Percentiles rank a stretch among this genome's conserved stretches.
phyloP scores from a whole-genome alignment of 1,140 invertebrate species.

The Cyclargus thomasi region DNA sequence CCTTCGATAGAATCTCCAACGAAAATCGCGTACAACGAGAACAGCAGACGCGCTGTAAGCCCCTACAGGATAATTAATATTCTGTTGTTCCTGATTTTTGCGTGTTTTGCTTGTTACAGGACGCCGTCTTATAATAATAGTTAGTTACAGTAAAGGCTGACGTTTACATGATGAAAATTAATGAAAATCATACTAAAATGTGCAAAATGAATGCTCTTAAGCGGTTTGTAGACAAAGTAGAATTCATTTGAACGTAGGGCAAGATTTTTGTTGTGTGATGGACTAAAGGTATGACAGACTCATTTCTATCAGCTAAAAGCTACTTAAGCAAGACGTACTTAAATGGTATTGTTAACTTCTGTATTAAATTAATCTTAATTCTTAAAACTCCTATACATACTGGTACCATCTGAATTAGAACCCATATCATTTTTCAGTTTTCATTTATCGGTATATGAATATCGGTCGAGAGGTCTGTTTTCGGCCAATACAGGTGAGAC shows the following conservation, averaged over 20 bases:
- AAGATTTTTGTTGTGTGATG: no score
- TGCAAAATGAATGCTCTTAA: no score
- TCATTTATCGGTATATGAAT: background rate
- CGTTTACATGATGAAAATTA: background rate
- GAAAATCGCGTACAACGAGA: background rate
- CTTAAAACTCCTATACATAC: no score
- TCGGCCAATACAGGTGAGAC: slow-evolving; percentile 7
- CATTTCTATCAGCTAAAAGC: no score
- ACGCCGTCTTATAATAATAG: background rate
- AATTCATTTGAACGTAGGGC: no score
- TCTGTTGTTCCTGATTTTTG: background rate
- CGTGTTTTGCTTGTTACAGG: background rate
- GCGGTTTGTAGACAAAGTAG: no score
- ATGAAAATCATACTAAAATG: background rate
- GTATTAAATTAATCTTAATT: no score
- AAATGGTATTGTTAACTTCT: no score
- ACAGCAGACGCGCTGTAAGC: background rate
- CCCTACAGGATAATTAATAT: background rate
- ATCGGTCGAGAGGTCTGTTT: background rate
- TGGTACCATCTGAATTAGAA: no score
- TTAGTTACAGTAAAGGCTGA: background rate
- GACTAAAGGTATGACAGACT: no score
- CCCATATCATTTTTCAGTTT: background rate
- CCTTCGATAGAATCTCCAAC: background rate
- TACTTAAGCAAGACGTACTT: no score